These are phyloP conservation scores for Scaptomyza caliginosa DNA, from an alignment of 2,888 invertebrate species.

Conservation along the genomic window DNA sequence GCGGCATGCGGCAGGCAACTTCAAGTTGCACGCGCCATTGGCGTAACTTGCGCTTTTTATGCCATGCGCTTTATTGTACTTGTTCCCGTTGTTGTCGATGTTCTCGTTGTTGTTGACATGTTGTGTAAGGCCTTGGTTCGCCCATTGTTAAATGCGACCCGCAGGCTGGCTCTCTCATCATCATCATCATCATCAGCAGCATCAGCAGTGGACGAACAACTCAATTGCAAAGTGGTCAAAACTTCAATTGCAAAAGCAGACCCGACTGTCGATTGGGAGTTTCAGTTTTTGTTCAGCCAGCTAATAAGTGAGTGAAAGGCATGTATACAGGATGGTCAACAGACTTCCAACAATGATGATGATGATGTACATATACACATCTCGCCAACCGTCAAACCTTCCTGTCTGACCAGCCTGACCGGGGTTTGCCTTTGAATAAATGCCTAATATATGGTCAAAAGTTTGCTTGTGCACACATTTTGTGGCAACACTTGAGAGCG, in stretches of 20 bases:
- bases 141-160: conserved; percentile 35
- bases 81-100: conserved; percentile 21
- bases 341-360: conserved; percentile 13
- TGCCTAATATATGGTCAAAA: conserved; percentile 80
- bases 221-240: conserved; percentile 61
- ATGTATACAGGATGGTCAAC: conserved; percentile 14
- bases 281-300: conserved; percentile 41
- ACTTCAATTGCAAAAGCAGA: conserved; percentile 46
- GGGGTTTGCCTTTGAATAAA: conserved; percentile 78
- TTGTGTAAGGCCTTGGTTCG: conserved; percentile 20
- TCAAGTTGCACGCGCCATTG: conserved; percentile 76
- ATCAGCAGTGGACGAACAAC: conserved; percentile 41
- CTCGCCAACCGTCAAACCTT: conserved; percentile 16
- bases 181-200: neutral
- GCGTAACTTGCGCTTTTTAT: conserved; percentile 75
- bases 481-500: conserved; percentile 72
- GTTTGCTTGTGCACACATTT: conserved; percentile 77
- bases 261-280: conserved; percentile 62
- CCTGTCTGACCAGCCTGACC: conserved; percentile 37
- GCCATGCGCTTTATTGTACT: conserved; percentile 18
- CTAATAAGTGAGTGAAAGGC: conserved; percentile 58
- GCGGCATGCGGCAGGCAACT: conserved; percentile 74
- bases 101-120: conserved; percentile 32
- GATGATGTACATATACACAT: neutral
- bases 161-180: neutral